phyloP scores from a whole-genome alignment of 2,888 invertebrate species.

The Latrodectus elegans region DNA sequence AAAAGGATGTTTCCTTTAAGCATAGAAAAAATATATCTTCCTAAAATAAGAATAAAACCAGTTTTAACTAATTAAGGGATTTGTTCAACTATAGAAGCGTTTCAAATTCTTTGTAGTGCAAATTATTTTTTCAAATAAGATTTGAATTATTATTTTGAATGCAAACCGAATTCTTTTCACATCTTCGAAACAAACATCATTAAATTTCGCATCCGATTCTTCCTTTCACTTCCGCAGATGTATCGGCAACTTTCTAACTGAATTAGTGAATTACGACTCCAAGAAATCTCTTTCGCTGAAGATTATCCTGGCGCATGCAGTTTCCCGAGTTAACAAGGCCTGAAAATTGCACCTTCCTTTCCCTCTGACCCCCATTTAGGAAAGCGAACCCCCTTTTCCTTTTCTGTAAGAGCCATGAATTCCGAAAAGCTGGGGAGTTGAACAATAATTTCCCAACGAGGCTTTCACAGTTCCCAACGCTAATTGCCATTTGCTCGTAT shows the following conservation, averaged over 20 bases:
- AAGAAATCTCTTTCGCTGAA: constrained; percentile 17
- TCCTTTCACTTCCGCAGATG: constrained; percentile 8
- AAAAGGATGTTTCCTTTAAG: no score
- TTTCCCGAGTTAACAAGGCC: constrained; percentile 11
- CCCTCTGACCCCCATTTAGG: not conserved
- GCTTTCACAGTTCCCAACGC: not conserved
- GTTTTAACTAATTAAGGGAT: no score
- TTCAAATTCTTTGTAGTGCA: no score
- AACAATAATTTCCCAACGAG: constrained; percentile 27
- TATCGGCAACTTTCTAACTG: not conserved
- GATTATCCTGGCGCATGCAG: constrained; percentile 8
- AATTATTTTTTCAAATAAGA: no score
- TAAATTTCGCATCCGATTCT: not conserved
- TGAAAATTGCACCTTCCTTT: constrained; percentile 14
- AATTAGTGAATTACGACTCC: constrained; percentile 40
- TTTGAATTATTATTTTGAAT: no score
- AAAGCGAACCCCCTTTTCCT: not conserved
- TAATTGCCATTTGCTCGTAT: constrained; percentile 42
- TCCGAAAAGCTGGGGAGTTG: not conserved
- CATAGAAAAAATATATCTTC: no score
- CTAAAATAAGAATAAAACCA: no score
- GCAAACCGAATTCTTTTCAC: no score
- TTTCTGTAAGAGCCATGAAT: no score
- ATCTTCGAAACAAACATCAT: no score
- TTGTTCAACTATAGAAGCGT: no score